phyloP scores from a whole-genome alignment of 2,797 vertebrate genomes.

The Oreochromis mossambicus region DNA sequence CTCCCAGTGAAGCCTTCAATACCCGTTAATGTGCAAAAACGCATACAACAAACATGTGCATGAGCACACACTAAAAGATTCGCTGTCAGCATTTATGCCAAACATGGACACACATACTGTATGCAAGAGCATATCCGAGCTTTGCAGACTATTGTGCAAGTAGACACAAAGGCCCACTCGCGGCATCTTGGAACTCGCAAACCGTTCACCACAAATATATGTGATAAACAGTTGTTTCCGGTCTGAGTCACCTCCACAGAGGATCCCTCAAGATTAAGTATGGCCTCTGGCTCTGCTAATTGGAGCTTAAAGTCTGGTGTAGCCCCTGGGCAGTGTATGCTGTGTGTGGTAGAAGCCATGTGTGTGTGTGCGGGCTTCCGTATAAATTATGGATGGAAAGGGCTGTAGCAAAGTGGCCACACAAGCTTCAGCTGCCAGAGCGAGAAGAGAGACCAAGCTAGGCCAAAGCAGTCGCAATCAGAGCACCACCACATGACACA shows the following conservation, averaged over 20 bases:
- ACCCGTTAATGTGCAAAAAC: not conserved
- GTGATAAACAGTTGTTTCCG: slow-evolving; percentile 64
- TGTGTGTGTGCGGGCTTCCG: slow-evolving; percentile 10
- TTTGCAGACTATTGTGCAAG: not conserved
- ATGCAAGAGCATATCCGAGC: not conserved
- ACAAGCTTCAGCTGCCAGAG: slow-evolving; percentile 59
- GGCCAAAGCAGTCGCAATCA: slow-evolving; percentile 54
- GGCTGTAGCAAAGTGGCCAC: slow-evolving; percentile 57
- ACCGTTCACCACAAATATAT: slow-evolving; percentile 26
- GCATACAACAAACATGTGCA: not conserved
- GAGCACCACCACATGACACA: slow-evolving; percentile 33
- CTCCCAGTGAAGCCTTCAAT: not conserved
- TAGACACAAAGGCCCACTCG: not conserved
- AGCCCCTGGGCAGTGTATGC: slow-evolving; percentile 68
- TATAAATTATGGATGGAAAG: slow-evolving; percentile 68
- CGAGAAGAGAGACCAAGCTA: slow-evolving; percentile 32
- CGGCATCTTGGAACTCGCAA: not conserved
- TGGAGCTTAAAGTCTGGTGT: slow-evolving; percentile 79
- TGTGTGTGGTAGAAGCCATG: slow-evolving; percentile 38
- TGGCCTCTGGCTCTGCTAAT: slow-evolving; percentile 79
- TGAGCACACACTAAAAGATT: not conserved
- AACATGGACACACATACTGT: not conserved
- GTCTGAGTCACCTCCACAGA: slow-evolving; percentile 64
- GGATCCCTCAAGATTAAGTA: slow-evolving; percentile 72
- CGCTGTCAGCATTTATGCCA: not conserved